Evolutionary conservation across 2,888 invertebrate species (phyloP), one percentile per base, ranked within the genome.

Genomic region (Drosophila neonasuta): DNA sequence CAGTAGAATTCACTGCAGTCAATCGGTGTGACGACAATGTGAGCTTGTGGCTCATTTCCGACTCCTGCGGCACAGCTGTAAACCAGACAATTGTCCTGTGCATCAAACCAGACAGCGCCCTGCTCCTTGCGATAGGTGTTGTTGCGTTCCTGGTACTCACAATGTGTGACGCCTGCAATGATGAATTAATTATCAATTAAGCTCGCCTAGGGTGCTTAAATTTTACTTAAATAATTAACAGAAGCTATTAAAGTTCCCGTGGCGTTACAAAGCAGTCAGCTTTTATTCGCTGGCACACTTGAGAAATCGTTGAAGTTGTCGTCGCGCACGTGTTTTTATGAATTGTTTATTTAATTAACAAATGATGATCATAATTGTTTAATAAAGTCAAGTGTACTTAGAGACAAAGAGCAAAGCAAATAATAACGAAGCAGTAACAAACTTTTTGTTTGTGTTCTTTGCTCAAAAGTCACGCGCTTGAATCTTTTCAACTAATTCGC

Each of bases 1-100:
- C 91, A 91, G 62, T 88, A 89, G 57, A 89, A 87, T 36, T 90
- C 79, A 39, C 79, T 83, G 67, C 91, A 91, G 41, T 88, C 88
- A 45, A 89, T 88, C 29, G 75, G 83, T 0, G 84, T 81, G 24
- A 71, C 75, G 6, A 79, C 67, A 8, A 83, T 79, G 15, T 85
- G 85, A 1, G 81, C 81, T 50, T 74, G 64, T 0, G 70, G 79
- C 10, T 71, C 60, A 24, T 8, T n/a, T 6, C 54, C 84, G 8
- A 77, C 81, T 4, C 82, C 86, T 3, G 81, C 71, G 34, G 85
- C 88, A 62, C 91, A 91, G 1, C 79, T 65, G 64, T 90, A 89
- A 11, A 84, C 75, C 20, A 86, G 64, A 48, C 91, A 91, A 5
- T 89, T 84, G 72, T 90, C 80, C 32, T 77, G 68, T 4, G 84